Percentiles rank a stretch among this genome's conserved stretches.
Evolutionary conservation across 2,113 vertebrate species (phyloP).

Genomic region (Crotalus viridis): DNA sequence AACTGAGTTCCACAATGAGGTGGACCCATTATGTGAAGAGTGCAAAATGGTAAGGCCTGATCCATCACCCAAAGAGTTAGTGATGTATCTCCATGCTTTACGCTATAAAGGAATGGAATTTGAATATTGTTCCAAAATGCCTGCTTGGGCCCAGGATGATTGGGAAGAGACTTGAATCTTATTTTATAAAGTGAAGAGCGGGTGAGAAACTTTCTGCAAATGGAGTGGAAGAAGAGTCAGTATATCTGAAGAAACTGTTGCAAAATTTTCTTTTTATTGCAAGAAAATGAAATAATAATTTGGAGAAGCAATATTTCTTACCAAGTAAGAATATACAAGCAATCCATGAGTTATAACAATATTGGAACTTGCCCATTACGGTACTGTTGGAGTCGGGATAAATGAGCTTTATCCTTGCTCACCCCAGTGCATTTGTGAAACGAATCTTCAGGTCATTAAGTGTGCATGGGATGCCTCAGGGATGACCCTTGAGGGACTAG

Average conservation of each 20-base stretch:
- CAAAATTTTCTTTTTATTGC: neutral
- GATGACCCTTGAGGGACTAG: neutral
- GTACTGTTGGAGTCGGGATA: neutral
- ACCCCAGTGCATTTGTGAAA: neutral
- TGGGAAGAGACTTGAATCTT: conserved; percentile 73
- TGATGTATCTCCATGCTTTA: conserved; percentile 95
- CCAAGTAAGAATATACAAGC: accelerated
- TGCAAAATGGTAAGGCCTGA: conserved; percentile 81
- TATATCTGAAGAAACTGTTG: neutral
- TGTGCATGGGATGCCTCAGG: neutral
- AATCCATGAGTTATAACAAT: neutral
- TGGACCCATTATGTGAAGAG: conserved; percentile 85
- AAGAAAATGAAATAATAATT: neutral
- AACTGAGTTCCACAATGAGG: conserved; percentile 10
- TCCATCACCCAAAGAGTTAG: conserved; percentile 85
- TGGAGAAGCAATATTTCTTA: neutral
- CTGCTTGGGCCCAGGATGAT: conserved; percentile 90
- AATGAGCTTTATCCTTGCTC: neutral
- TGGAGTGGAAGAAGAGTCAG: neutral
- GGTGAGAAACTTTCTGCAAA: neutral
- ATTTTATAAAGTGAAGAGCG: accelerated
- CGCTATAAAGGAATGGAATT: conserved; percentile 91
- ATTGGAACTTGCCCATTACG: neutral
- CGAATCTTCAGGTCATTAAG: neutral
- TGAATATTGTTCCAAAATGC: conserved; percentile 86